A percentile compares a stretch with the other conserved stretches of the same genome.
Evolutionary conservation across 23 tunicate species (phyloP).

Genomic region (Styela clava): DNA sequence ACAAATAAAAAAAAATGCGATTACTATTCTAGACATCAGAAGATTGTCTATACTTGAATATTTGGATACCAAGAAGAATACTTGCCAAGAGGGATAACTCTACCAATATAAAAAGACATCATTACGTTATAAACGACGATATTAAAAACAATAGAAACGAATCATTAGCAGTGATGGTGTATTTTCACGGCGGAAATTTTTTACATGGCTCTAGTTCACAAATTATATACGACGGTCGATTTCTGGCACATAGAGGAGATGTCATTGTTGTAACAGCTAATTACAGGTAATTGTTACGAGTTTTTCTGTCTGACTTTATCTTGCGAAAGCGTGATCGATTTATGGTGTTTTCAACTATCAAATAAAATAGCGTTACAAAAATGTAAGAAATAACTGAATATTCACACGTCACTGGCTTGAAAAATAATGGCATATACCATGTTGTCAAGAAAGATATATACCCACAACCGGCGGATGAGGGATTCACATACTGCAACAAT

Average conservation of each 20-base stretch:
- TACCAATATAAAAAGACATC: slow-evolving; percentile 2
- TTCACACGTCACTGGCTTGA: no score
- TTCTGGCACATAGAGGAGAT: slow-evolving; percentile 58
- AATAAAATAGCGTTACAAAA: no score
- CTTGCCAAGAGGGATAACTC: neutral
- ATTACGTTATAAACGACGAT: slow-evolving; percentile 23
- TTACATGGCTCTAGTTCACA: slow-evolving; percentile 64
- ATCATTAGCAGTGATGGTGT: slow-evolving; percentile 55
- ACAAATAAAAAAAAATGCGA: no score
- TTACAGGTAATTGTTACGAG: slow-evolving; percentile 33
- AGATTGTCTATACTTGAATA: slow-evolving; percentile 76
- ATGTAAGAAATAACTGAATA: no score
- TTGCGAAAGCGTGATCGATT: no score
- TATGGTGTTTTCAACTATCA: no score
- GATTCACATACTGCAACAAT: no score
- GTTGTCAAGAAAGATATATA: no score
- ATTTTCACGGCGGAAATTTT: slow-evolving; percentile 85
- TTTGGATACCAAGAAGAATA: slow-evolving; percentile 55
- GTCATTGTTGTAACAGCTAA: slow-evolving; percentile 85
- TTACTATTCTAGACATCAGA: slow-evolving; percentile 68
- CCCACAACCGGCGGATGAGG: no score
- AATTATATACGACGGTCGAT: slow-evolving; percentile 62
- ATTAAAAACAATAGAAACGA: neutral
- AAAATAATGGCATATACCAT: no score
- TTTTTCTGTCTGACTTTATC: no score